These are phyloP conservation scores for Drosophila stalkeri DNA, from an alignment of 2,888 invertebrate genomes.

Conservation along the genomic window DNA sequence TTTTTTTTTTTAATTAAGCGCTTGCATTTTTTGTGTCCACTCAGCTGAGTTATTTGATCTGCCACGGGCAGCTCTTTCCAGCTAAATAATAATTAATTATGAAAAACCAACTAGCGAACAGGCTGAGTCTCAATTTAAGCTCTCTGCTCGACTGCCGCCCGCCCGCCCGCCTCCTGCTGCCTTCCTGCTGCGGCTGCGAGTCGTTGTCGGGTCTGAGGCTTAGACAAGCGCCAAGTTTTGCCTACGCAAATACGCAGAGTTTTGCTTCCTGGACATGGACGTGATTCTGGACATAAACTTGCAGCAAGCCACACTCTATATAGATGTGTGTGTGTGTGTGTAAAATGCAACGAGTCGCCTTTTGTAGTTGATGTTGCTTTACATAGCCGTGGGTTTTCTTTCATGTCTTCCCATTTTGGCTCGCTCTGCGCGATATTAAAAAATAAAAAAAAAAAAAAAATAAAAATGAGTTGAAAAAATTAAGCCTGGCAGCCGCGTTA, in stretches of 20 bases:
- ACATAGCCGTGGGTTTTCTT: constrained; percentile 76
- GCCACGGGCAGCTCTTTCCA: constrained; percentile 59
- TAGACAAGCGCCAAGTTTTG: constrained; percentile 76
- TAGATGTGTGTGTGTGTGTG: constrained; percentile 34
- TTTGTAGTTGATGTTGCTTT: constrained; percentile 55
- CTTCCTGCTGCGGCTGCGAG: background rate
- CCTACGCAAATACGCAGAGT: constrained; percentile 78
- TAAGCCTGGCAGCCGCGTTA: constrained; percentile 82
- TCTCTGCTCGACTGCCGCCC: background rate
- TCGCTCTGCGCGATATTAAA: constrained; percentile 70
- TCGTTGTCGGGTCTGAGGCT: constrained; percentile 24
- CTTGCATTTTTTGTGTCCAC: constrained; percentile 34
- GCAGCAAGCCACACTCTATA: constrained; percentile 22
- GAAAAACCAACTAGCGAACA: constrained; percentile 56
- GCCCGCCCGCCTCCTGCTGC: background rate
- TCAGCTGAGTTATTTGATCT: constrained; percentile 58
- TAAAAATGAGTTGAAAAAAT: constrained; percentile 62
- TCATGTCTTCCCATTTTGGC: constrained; percentile 53
- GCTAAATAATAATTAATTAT: constrained; percentile 80
- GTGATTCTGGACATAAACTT: constrained; percentile 53
- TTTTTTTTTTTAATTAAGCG: constrained; percentile 55
- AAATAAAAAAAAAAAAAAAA: constrained; percentile 45
- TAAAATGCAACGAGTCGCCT: constrained; percentile 44
- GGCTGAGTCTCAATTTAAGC: constrained; percentile 46
- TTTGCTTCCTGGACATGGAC: constrained; percentile 73